A percentile compares a stretch with the other conserved stretches of the same genome.
Conservation (phyloP, 2,797 vertebrate genomes). For the Hybognathus amarus region DNA sequence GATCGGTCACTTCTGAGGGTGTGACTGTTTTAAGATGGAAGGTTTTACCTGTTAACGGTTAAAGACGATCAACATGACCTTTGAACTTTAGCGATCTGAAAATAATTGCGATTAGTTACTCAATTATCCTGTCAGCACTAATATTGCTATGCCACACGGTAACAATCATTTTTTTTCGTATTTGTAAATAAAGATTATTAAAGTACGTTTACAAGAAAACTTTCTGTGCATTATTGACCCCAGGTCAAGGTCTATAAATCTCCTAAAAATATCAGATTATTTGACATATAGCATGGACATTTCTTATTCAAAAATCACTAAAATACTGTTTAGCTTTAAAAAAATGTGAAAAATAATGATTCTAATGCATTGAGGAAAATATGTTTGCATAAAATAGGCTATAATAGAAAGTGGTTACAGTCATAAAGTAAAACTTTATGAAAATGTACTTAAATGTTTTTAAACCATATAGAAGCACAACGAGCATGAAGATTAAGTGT, state of each 20-base stretch:
- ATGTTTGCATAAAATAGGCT: background rate
- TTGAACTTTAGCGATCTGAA: conserved; percentile 53
- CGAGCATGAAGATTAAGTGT: background rate
- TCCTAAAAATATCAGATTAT: no score
- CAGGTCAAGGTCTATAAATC: no score
- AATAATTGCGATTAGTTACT: background rate
- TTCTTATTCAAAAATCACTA: no score
- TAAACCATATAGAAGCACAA: background rate
- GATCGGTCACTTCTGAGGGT: conserved; percentile 49
- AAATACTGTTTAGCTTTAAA: no score
- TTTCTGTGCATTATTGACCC: no score
- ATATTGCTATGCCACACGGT: no score
- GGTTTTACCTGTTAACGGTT: conserved; percentile 48
- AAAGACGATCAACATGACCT: conserved; percentile 62
- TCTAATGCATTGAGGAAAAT: background rate
- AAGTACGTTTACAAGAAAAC: no score
- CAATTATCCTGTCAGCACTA: background rate
- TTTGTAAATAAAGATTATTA: no score
- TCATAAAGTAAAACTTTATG: background rate
- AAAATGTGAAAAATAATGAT: no score
- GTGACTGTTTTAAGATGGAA: conserved; percentile 38
- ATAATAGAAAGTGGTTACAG: background rate
- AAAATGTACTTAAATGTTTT: background rate
- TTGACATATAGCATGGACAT: no score
- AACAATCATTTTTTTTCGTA: no score